Evolutionary conservation across 1,140 invertebrate species (phyloP).

Genomic region (Lepidurus arcticus): DNA sequence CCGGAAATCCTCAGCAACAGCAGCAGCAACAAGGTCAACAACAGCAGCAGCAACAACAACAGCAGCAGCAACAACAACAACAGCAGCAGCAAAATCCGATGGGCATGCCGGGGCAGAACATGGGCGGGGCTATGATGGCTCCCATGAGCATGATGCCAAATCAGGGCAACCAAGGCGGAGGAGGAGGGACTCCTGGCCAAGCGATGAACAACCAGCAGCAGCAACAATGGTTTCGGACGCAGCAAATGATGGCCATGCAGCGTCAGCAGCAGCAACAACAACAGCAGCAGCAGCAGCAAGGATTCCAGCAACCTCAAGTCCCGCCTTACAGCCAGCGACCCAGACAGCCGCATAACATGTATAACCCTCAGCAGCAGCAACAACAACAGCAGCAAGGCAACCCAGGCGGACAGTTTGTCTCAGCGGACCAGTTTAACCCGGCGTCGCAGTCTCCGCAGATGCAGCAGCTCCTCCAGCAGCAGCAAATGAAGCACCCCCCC

Average conservation of each 20-base stretch:
- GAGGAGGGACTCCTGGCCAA: slow-evolving; percentile 26
- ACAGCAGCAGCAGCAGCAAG: slow-evolving; percentile 49
- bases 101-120: slow-evolving; percentile 44
- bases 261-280: slow-evolving; percentile 48
- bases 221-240: slow-evolving; percentile 40
- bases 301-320: slow-evolving; percentile 43
- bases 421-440: slow-evolving; percentile 40
- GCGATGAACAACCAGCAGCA: slow-evolving; percentile 39
- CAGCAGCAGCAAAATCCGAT: slow-evolving; percentile 46
- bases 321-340: slow-evolving; percentile 40
- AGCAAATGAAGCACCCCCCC: slow-evolving; percentile 57
- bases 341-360: slow-evolving; percentile 42
- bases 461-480: slow-evolving; percentile 40
- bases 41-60: slow-evolving; percentile 46
- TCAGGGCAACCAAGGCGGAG: slow-evolving; percentile 44
- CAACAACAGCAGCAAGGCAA: slow-evolving; percentile 39
- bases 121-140: slow-evolving; percentile 47
- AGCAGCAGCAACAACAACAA: slow-evolving; percentile 44
- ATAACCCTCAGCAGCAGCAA: slow-evolving; percentile 41
- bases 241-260: slow-evolving; percentile 50
- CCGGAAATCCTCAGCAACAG: slow-evolving; percentile 35
- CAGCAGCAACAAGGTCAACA: slow-evolving; percentile 43
- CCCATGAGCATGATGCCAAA: slow-evolving; percentile 33
- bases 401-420: slow-evolving; percentile 29
- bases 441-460: slow-evolving; percentile 37